Evolutionary conservation across 2,888 invertebrate species (phyloP).

Genomic region (Ophion ellenae): DNA sequence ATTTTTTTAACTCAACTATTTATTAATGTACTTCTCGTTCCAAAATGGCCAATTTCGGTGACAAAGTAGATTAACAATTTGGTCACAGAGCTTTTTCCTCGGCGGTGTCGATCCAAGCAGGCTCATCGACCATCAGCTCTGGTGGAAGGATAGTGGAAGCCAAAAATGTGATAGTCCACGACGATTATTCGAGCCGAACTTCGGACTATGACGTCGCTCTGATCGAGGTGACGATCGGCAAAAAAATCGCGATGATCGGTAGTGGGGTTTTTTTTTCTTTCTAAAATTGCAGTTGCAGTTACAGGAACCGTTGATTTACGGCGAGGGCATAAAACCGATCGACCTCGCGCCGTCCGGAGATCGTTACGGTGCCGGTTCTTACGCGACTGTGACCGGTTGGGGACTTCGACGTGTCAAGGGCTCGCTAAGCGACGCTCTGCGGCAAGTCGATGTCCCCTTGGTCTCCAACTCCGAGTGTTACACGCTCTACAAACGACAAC

Average conservation of each 20-base stretch:
- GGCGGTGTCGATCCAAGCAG: conserved; percentile 68
- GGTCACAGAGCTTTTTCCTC: conserved; percentile 54
- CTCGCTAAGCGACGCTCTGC: conserved; percentile 71
- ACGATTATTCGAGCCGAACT: conserved; percentile 70
- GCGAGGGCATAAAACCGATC: conserved; percentile 70
- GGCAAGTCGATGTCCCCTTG: conserved; percentile 77
- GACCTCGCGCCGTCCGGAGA: conserved; percentile 72
- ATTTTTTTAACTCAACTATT: no score
- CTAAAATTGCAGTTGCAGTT: conserved; percentile 66
- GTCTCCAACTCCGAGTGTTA: conserved; percentile 74
- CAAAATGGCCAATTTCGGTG: not conserved
- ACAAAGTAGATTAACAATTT: no score
- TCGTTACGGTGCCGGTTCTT: conserved; percentile 70
- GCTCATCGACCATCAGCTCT: conserved; percentile 69
- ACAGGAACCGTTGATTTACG: conserved; percentile 70
- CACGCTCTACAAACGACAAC: conserved; percentile 70
- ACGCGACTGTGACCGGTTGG: conserved; percentile 80
- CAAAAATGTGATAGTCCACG: conserved; percentile 72
- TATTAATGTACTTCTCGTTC: no score
- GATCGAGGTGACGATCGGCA: conserved; percentile 70
- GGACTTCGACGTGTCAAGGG: conserved; percentile 74
- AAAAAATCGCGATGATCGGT: not conserved
- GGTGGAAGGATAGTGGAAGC: conserved; percentile 68
- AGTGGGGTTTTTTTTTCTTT: conserved; percentile 22
- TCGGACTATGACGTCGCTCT: conserved; percentile 79